Evolutionary conservation across 2,888 invertebrate genomes (phyloP), one percentile per base, ranked within the genome.

Genomic region (Acleris sparsana): DNA sequence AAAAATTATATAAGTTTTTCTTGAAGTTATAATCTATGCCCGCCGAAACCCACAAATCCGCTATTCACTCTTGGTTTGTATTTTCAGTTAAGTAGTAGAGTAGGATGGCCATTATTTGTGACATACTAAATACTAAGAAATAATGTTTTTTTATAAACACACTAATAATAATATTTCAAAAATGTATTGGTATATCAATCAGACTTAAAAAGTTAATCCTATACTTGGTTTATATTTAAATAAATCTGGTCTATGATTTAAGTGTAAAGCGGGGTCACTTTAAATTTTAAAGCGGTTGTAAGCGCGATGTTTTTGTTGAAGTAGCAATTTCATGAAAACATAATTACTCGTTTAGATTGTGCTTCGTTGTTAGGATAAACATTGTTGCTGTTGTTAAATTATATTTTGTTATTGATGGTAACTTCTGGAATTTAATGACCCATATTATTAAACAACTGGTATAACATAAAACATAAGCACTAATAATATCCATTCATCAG

Each of bases 281-380:
- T 22, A n/a, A 55, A 29, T 51, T 46, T 22, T 7, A 51, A 44
- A 22, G 55, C 9, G 17, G 29, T 53, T 61, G 49, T 44, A 61
- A 52, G 16, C 17, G 51, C 44, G 43, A 33, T 52, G 53, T 49
- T 51, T 43, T 33, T 39, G 3, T 33, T 44, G 9, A 60, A 49
- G 43, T 53, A 46, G 51, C 51, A 55, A 59, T 59, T 59, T 33
- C 39, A 53, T 55, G 13, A 43, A 49, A 64, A 18, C 11, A 17
- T 65, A 43, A 65, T 65, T 49, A n/a, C 43, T 33, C 29, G 25
- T 33, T 39, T 39, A 60, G 9, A 18, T 59, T 13, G 39, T 39
- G 18, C 9, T 44, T 56, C 49, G 22, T 48, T 44, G 33, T 46
- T 20, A 48, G 46, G 9, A 18, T n/a, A 25, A 48, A 39, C 18